phyloP scores from a whole-genome alignment of 1,140 invertebrate genomes.

The Protaetia brevitarsis region DNA sequence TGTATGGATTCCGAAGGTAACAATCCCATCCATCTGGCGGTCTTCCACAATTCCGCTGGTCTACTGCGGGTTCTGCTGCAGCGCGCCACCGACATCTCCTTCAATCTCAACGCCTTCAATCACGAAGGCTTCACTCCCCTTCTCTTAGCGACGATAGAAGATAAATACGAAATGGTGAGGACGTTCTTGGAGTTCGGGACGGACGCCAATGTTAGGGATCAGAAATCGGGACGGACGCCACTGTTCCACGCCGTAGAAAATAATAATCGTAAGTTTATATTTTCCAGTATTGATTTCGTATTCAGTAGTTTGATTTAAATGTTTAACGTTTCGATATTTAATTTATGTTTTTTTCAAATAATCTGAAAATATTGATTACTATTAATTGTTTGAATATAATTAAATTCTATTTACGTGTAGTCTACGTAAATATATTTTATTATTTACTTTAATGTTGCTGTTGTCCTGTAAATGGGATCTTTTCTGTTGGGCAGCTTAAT shows the following conservation, averaged over 20 bases:
- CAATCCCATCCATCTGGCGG: slow-evolving; percentile 37
- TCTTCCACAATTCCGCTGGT: slow-evolving; percentile 29
- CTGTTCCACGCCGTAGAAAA: slow-evolving; percentile 42
- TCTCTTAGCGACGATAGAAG: slow-evolving; percentile 36
- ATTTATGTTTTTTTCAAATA: no score
- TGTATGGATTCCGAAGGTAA: slow-evolving; percentile 39
- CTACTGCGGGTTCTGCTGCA: slow-evolving; percentile 15
- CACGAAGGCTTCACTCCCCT: slow-evolving; percentile 40
- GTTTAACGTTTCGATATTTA: no score
- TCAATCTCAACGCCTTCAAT: slow-evolving; percentile 28
- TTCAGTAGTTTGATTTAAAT: no score
- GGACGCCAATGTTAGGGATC: slow-evolving; percentile 38
- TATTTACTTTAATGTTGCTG: no score
- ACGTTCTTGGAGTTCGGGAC: slow-evolving; percentile 32
- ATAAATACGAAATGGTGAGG: slow-evolving; percentile 31
- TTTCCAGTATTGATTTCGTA: no score
- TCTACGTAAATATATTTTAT: no score
- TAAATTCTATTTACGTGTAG: no score
- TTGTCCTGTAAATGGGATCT: no score
- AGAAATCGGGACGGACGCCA: slow-evolving; percentile 40
- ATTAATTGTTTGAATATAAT: no score
- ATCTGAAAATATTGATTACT: no score
- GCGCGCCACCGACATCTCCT: neutral
- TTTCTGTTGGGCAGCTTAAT: no score
- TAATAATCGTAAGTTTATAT: slow-evolving; percentile 37